Evolutionary conservation across 37 sponge, comb jelly and placozoan species (phyloP).

Genomic region (Ephydatia muelleri): DNA sequence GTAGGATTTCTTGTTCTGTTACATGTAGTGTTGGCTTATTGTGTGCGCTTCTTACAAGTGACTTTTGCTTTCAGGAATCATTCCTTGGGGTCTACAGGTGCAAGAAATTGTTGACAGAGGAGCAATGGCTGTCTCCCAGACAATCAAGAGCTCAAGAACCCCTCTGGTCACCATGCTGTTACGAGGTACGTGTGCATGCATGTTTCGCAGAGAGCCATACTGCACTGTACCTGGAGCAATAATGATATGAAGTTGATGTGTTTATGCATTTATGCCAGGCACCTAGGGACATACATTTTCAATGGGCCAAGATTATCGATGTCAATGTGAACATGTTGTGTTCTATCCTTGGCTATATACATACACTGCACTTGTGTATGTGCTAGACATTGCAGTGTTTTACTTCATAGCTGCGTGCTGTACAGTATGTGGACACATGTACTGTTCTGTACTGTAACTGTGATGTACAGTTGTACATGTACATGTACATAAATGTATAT

Average conservation of each 20-base stretch:
- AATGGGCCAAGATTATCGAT: no score
- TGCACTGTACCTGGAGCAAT: no score
- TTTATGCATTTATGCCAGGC: no score
- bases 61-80: slow-evolving; percentile 53
- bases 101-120: slow-evolving; percentile 73
- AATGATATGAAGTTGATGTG: no score
- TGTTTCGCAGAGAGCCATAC: neutral
- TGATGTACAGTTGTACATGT: neutral
- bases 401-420: no score
- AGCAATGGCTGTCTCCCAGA: slow-evolving; percentile 58
- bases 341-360: no score
- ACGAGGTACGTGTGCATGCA: slow-evolving; percentile 48
- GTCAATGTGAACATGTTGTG: no score
- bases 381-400: no score
- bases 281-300: no score
- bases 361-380: no score
- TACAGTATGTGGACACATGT: neutral
- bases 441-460: no score
- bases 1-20: neutral
- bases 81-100: slow-evolving; percentile 72
- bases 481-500: neutral
- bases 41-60: neutral
- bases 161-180: slow-evolving; percentile 86
- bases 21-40: neutral
- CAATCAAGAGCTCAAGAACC: slow-evolving; percentile 52